Evolutionary conservation across 2,888 invertebrate species (phyloP).

Genomic region (Rhopalosiphum nymphaeae): DNA sequence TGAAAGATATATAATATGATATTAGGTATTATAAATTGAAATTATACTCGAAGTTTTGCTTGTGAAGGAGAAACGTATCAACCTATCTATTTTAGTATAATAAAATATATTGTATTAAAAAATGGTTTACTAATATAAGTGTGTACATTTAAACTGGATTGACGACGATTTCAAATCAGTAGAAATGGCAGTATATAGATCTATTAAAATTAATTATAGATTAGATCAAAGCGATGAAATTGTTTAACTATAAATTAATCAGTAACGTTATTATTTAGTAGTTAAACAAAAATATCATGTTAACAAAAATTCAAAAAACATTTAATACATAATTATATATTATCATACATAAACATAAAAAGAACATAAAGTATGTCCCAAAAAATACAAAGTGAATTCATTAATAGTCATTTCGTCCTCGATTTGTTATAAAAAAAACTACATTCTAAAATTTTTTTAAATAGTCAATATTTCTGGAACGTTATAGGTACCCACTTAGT

Average conservation of each 20-base stretch:
- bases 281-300: neutral
- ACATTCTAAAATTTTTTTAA: neutral
- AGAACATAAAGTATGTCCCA: neutral
- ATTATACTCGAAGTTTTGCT: neutral
- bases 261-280: neutral
- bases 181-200: neutral
- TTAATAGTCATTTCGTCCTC: neutral
- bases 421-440: neutral
- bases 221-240: neutral
- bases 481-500: neutral
- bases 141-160: neutral
- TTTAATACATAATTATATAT: neutral
- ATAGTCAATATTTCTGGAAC: neutral
- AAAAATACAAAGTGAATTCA: neutral
- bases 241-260: neutral
- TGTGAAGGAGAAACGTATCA: neutral
- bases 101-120: neutral
- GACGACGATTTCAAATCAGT: neutral
- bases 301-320: neutral
- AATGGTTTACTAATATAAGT: neutral
- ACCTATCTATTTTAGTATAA: neutral
- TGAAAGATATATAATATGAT: neutral
- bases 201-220: neutral
- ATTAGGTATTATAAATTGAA: neutral
- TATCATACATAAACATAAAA: neutral